Conservation (phyloP, 2,888 invertebrate genomes). For the Meganola albula region DNA sequence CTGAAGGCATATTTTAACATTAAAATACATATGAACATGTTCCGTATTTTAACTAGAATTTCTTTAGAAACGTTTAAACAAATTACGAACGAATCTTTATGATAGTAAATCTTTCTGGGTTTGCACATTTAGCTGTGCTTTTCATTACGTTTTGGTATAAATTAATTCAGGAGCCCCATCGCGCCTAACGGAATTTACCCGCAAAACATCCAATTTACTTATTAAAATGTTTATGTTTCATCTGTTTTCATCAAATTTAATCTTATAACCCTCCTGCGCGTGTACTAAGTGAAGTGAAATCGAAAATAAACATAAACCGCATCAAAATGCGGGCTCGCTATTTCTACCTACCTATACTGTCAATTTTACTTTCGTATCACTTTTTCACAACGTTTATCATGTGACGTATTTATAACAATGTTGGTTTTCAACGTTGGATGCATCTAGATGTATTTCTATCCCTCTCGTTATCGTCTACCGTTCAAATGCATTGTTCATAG, state of each 20-base stretch:
- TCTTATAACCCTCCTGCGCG: constrained; percentile 37
- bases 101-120: too few relatives aligned
- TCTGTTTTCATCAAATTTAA: constrained; percentile 36
- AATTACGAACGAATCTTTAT: too few relatives aligned
- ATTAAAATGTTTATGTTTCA: constrained; percentile 32
- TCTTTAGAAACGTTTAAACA: too few relatives aligned
- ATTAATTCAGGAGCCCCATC: constrained; percentile 8
- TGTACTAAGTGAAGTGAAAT: constrained; percentile 54
- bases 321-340: constrained; percentile 52
- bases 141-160: not conserved
- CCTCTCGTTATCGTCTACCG: too few relatives aligned
- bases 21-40: too few relatives aligned
- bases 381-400: constrained; percentile 23
- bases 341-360: constrained; percentile 16
- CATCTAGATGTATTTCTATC: too few relatives aligned
- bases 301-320: constrained; percentile 52
- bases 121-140: too few relatives aligned
- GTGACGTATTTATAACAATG: constrained; percentile 14
- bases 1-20: too few relatives aligned
- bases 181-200: constrained; percentile 9
- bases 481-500: too few relatives aligned
- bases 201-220: constrained; percentile 19
- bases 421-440: not conserved
- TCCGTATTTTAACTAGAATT: too few relatives aligned
- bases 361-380: constrained; percentile 8